Conservation (phyloP, 92 coral and sea anemone genomes). For the Phenganax marumi region DNA sequence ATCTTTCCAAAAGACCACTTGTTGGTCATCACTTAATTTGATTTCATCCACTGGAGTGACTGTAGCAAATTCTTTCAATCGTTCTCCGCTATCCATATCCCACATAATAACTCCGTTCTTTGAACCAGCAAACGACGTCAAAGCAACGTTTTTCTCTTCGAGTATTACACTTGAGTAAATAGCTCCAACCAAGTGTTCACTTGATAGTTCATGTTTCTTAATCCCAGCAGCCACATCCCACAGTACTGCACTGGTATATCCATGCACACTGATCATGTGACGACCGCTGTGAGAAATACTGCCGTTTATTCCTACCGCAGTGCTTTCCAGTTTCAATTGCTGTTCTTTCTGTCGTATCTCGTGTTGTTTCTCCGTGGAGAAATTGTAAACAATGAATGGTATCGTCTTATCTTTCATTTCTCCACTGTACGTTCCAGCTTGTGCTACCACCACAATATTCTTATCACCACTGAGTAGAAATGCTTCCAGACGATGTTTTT, state of each 20-base stretch:
- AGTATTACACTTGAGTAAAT: constrained; percentile 61
- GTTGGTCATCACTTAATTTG: constrained; percentile 56
- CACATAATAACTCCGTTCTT: constrained; percentile 46
- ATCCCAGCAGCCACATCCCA: constrained; percentile 65
- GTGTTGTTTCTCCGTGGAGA: constrained; percentile 32
- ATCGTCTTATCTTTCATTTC: constrained; percentile 34
- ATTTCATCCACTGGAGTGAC: constrained; percentile 42
- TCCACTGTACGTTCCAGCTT: constrained; percentile 24
- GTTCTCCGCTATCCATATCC: constrained; percentile 51
- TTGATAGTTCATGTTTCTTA: constrained; percentile 46
- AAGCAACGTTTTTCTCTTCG: constrained; percentile 51
- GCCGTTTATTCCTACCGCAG: constrained; percentile 25
- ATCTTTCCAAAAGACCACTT: constrained; percentile 56
- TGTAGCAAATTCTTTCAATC: constrained; percentile 49
- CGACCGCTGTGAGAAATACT: constrained; percentile 68
- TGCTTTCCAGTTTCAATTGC: constrained; percentile 35
- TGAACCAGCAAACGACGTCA: constrained; percentile 61
- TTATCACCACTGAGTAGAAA: constrained; percentile 73
- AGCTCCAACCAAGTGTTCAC: constrained; percentile 50
- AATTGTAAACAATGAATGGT: constrained; percentile 34
- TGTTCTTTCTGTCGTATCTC: constrained; percentile 32
- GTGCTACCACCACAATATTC: constrained; percentile 39
- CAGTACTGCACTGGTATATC: constrained; percentile 54
- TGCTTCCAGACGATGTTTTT: constrained; percentile 77
- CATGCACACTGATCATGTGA: constrained; percentile 57